Evolutionary conservation across 2,888 invertebrate genomes (phyloP).

Genomic region (Drosophila percnosoma): DNA sequence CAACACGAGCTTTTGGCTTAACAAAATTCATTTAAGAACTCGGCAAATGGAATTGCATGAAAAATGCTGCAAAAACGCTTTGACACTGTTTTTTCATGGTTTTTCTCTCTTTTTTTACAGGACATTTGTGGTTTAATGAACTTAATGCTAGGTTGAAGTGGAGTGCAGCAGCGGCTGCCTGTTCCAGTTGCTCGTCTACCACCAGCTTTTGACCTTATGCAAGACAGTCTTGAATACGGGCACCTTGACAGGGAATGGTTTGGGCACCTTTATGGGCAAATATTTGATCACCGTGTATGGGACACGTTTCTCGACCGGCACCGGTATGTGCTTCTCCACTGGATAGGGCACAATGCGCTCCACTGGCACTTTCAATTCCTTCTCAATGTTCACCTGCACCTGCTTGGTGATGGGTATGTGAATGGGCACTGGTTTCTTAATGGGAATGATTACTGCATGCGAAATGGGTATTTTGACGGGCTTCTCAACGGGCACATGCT

Average conservation of each 20-base stretch:
- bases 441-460: slow-evolving; percentile 90
- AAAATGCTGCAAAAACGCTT: slow-evolving; percentile 25
- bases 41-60: slow-evolving; percentile 39
- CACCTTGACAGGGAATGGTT: slow-evolving; percentile 91
- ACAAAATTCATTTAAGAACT: slow-evolving; percentile 64
- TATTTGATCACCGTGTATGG: slow-evolving; percentile 90
- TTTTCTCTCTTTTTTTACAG: slow-evolving; percentile 24
- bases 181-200: slow-evolving; percentile 54
- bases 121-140: slow-evolving; percentile 49
- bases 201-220: slow-evolving; percentile 85
- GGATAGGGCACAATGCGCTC: slow-evolving; percentile 89
- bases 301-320: slow-evolving; percentile 91
- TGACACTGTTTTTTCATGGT: slow-evolving; percentile 25
- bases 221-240: slow-evolving; percentile 88
- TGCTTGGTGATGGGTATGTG: slow-evolving; percentile 91
- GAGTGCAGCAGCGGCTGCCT: background rate
- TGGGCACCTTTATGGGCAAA: slow-evolving; percentile 90
- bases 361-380: slow-evolving; percentile 87
- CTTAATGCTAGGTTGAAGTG: slow-evolving; percentile 45
- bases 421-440: slow-evolving; percentile 92
- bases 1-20: slow-evolving; percentile 48
- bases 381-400: slow-evolving; percentile 89
- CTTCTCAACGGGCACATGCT: slow-evolving; percentile 89
- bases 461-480: slow-evolving; percentile 91
- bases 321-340: slow-evolving; percentile 89